Evolutionary conservation across 1,140 invertebrate species (phyloP).

Genomic region (Telenomus remus): DNA sequence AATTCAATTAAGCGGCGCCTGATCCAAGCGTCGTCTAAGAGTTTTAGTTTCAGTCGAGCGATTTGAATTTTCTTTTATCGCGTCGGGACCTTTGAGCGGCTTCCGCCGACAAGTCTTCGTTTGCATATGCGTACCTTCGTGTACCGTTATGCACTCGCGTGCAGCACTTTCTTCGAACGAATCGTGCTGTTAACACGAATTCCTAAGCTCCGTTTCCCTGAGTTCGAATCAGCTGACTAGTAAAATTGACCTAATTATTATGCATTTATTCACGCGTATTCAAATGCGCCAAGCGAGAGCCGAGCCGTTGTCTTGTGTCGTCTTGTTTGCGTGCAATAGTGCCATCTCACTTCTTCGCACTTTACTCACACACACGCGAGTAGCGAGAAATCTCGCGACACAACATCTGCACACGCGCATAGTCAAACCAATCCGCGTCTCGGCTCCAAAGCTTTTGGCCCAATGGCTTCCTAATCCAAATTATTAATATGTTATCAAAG

Average conservation of each 20-base stretch:
- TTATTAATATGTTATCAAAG: conserved; percentile 35
- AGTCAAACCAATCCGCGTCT: conserved; percentile 43
- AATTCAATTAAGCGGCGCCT: conserved; percentile 32
- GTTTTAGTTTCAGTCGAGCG: conserved; percentile 34
- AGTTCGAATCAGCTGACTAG: conserved; percentile 74
- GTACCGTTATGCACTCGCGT: conserved; percentile 60
- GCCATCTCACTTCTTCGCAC: conserved; percentile 24
- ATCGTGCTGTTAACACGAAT: conserved; percentile 60
- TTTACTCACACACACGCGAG: conserved; percentile 35
- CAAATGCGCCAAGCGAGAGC: conserved; percentile 71
- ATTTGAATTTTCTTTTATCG: conserved; percentile 54
- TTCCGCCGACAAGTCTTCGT: conserved; percentile 54
- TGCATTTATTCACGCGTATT: conserved; percentile 76
- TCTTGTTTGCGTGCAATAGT: conserved; percentile 16
- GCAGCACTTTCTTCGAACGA: conserved; percentile 56
- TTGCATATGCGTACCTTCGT: conserved; percentile 59
- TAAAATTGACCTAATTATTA: conserved; percentile 77
- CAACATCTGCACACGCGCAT: conserved; percentile 48
- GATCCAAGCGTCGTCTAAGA: conserved; percentile 9
- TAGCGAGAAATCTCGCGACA: conserved; percentile 29
- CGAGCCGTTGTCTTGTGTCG: conserved; percentile 59
- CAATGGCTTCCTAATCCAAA: conserved; percentile 39
- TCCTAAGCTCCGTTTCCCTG: conserved; percentile 64
- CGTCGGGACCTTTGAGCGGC: conserved; percentile 50
- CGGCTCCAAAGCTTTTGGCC: conserved; percentile 35